A percentile compares a stretch with the other conserved stretches of the same genome.
Conservation (phyloP, 2,113 vertebrate species). For the Scomber colias region DNA sequence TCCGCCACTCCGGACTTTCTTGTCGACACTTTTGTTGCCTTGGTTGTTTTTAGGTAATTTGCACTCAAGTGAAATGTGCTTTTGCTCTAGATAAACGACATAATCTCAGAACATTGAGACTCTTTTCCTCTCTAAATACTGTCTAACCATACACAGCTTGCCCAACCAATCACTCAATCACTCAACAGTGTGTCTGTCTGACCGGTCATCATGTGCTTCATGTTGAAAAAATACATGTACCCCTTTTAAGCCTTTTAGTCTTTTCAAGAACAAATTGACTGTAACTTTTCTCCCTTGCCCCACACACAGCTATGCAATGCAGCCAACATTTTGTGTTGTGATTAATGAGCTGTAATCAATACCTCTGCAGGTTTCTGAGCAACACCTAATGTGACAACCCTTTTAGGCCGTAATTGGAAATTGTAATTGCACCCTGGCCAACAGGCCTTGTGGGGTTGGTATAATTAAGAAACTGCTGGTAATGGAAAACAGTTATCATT, state of each 20-base stretch:
- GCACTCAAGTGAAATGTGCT: not conserved
- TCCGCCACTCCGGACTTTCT: too few species aligned
- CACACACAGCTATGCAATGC: not conserved
- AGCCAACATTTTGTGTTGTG: conserved; percentile 22
- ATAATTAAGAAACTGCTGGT: conserved; percentile 48
- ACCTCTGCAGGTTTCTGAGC: conserved; percentile 43
- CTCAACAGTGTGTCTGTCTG: not conserved
- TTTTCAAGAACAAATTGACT: not conserved
- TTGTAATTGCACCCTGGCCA: conserved; percentile 47
- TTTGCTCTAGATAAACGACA: not conserved
- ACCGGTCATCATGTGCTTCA: not conserved
- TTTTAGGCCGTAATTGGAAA: conserved; percentile 43
- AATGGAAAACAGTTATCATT: conserved; percentile 42
- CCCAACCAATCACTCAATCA: not conserved
- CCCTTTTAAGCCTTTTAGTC: not conserved
- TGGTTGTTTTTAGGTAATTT: not conserved
- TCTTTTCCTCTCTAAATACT: not conserved
- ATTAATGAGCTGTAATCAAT: conserved; percentile 44
- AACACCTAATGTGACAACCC: conserved; percentile 45
- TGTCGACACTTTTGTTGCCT: not conserved
- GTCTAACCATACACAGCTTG: not conserved
- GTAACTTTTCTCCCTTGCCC: not conserved
- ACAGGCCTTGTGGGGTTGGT: conserved; percentile 33
- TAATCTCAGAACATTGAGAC: not conserved
- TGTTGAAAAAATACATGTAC: not conserved